phyloP scores from a whole-genome alignment of 2,797 vertebrate species.

The Ataeniobius toweri region DNA sequence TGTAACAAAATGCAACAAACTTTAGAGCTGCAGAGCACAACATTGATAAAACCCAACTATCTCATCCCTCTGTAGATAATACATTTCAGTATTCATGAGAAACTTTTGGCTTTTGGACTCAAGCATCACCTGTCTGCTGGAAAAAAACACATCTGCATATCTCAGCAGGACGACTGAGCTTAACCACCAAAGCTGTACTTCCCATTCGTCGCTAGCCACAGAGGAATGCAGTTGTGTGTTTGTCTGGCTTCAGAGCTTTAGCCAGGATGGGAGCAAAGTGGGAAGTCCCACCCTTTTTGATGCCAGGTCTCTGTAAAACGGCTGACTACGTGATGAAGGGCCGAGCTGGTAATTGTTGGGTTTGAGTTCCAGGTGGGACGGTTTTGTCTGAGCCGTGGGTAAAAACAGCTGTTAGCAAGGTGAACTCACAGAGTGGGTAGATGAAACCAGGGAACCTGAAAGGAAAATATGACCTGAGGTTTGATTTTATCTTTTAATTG shows the following conservation, averaged over 20 bases:
- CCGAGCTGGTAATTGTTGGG: constrained; percentile 72
- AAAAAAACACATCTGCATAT: constrained; percentile 51
- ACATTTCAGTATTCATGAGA: constrained; percentile 3
- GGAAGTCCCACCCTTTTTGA: constrained; percentile 64
- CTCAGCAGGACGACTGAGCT: constrained; percentile 58
- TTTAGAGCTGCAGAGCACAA: constrained; percentile 28
- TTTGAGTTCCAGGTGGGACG: constrained; percentile 69
- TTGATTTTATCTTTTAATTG: not conserved
- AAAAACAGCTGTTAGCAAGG: constrained; percentile 66
- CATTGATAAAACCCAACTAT: constrained; percentile 4
- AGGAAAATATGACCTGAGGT: not conserved
- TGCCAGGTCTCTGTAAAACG: constrained; percentile 57
- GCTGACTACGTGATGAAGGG: constrained; percentile 46
- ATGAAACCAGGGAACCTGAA: constrained; percentile 15
- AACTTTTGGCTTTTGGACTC: constrained; percentile 10
- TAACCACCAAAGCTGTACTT: constrained; percentile 59
- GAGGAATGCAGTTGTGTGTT: constrained; percentile 65
- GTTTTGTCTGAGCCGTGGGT: constrained; percentile 46
- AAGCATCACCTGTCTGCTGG: constrained; percentile 55
- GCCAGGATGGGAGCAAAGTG: constrained; percentile 53
- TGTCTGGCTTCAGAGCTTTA: constrained; percentile 57
- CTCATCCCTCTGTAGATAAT: constrained; percentile 7
- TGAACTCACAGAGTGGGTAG: constrained; percentile 12
- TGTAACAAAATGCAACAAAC: constrained; percentile 26
- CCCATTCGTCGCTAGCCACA: constrained; percentile 62